A percentile compares a stretch with the other conserved stretches of the same genome.
Conservation (phyloP, 2,888 invertebrate genomes). For the Rhagonycha fulva region DNA sequence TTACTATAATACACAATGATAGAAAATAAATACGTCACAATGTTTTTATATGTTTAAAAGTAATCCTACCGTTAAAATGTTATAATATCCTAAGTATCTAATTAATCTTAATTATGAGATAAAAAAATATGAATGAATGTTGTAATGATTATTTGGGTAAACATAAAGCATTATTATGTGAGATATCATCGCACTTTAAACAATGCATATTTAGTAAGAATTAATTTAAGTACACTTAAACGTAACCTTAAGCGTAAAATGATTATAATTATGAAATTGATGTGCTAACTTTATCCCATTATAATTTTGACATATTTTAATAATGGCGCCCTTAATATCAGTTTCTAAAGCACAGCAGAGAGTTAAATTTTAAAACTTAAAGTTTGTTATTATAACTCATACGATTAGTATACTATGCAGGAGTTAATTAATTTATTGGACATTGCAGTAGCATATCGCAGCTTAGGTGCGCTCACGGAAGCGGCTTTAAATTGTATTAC, state of each 20-base stretch:
- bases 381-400: neutral
- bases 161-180: neutral
- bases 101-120: neutral
- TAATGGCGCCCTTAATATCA: neutral
- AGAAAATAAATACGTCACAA: neutral
- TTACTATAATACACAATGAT: neutral
- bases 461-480: neutral
- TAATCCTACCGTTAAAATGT: neutral
- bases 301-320: neutral
- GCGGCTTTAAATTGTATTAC: neutral
- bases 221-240: neutral
- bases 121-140: neutral
- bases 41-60: neutral
- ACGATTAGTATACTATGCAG: neutral
- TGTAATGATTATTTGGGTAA: neutral
- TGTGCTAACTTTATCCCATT: neutral
- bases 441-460: neutral
- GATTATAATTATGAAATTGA: neutral
- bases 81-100: neutral
- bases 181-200: neutral
- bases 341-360: neutral
- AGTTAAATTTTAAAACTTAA: neutral
- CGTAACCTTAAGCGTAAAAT: neutral
- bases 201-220: neutral
- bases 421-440: neutral